A percentile compares a stretch with the other conserved stretches of the same genome.
Conservation (phyloP, 2,888 invertebrate genomes). For the Drosophila kanekoi region DNA sequence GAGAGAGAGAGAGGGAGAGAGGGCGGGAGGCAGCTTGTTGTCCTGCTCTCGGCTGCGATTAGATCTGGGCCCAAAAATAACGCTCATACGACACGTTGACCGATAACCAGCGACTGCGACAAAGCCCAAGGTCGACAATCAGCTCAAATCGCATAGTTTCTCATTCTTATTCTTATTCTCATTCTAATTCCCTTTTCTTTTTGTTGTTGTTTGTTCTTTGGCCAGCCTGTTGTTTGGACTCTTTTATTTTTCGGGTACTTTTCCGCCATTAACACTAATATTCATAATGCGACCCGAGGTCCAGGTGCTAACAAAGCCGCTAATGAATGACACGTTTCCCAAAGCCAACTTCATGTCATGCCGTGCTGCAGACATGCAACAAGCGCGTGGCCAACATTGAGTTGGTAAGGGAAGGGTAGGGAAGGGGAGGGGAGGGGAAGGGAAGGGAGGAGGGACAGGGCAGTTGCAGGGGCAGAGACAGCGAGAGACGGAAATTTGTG, state of each 20-base stretch:
- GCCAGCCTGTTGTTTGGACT: conserved; percentile 5
- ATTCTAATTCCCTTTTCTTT: neutral
- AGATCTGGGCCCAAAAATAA: conserved; percentile 26
- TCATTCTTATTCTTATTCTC: conserved; percentile 3
- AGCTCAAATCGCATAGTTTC: conserved; percentile 11
- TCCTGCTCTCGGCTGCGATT: conserved; percentile 23
- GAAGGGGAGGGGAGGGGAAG: neutral
- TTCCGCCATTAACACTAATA: conserved; percentile 57
- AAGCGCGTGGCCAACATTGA: conserved; percentile 60
- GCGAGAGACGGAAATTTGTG: no score
- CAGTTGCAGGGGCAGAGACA: no score
- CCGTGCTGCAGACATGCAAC: conserved; percentile 60
- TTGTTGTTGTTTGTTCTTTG: neutral
- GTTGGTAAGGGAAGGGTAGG: neutral
- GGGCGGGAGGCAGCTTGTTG: conserved; percentile 2
- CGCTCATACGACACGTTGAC: conserved; percentile 58
- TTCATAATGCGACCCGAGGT: conserved; percentile 16
- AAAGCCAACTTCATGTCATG: conserved; percentile 34
- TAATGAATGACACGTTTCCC: conserved; percentile 72
- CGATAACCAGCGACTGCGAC: conserved; percentile 53
- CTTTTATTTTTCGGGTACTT: conserved; percentile 42
- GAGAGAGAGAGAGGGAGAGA: neutral
- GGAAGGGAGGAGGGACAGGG: neutral
- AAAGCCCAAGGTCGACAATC: conserved; percentile 48
- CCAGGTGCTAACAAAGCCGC: conserved; percentile 71